Evolutionary conservation across 2,888 invertebrate genomes (phyloP).

Genomic region (Rhagonycha lutea): DNA sequence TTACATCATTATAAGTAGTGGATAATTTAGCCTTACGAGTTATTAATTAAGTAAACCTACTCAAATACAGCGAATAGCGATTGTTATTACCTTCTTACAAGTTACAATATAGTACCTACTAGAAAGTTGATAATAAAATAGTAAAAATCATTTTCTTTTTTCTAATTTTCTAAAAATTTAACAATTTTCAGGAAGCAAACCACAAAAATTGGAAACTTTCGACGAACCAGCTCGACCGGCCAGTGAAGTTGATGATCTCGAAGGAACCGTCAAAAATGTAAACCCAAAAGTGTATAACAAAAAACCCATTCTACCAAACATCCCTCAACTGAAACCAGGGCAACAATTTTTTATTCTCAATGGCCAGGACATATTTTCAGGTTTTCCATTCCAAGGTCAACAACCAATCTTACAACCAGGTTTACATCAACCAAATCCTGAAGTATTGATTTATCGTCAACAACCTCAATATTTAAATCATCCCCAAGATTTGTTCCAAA

Average conservation of each 20-base stretch:
- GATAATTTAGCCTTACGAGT: constrained; percentile 6
- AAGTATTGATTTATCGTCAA: constrained; percentile 5
- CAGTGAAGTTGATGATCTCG: constrained; percentile 41
- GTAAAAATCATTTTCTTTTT: not conserved
- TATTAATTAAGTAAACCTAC: constrained; percentile 11
- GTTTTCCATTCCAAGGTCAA: constrained; percentile 27
- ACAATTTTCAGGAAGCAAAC: constrained; percentile 37
- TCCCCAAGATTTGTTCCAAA: constrained; percentile 35
- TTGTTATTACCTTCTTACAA: constrained; percentile 3
- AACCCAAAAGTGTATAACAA: constrained; percentile 22
- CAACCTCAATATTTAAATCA: constrained; percentile 20
- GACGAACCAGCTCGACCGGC: constrained; percentile 40
- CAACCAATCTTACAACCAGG: constrained; percentile 1
- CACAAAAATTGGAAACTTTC: constrained; percentile 51
- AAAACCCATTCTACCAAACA: constrained; percentile 30
- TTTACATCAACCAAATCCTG: constrained; percentile 7
- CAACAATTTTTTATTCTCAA: constrained; percentile 64
- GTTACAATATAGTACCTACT: not conserved
- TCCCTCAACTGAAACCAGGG: constrained; percentile 49
- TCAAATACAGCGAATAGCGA: not conserved
- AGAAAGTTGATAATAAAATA: not conserved
- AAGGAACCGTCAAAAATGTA: constrained; percentile 36
- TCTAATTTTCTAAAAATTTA: not conserved
- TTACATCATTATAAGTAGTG: not conserved
- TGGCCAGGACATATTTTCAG: constrained; percentile 56